Evolutionary conservation across 2,113 vertebrate genomes (phyloP).

Genomic region (Archilochus colubris): DNA sequence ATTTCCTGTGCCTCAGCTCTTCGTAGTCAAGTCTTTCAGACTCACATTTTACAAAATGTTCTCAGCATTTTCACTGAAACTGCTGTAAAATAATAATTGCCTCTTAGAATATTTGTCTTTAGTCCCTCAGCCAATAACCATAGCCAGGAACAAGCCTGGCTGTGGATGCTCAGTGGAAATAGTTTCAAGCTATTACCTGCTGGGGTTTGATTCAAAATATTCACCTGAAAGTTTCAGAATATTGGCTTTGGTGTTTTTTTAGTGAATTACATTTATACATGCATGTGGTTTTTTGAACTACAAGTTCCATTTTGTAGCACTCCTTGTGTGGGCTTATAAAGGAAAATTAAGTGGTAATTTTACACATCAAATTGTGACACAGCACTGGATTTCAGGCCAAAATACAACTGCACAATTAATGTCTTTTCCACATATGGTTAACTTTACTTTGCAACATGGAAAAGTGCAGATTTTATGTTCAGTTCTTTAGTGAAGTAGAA

Average conservation of each 20-base stretch:
- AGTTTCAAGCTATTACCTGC: not conserved
- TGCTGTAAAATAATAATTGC: not conserved
- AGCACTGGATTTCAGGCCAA: not conserved
- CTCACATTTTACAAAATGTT: not conserved
- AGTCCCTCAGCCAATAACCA: not conserved
- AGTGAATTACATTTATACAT: not conserved
- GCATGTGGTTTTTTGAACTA: not conserved
- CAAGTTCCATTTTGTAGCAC: not conserved
- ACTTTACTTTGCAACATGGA: not conserved
- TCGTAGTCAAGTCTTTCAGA: not conserved
- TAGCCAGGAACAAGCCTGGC: not conserved
- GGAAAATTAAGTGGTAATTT: not conserved
- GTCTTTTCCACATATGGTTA: not conserved
- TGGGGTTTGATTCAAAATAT: not conserved
- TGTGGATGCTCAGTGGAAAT: not conserved
- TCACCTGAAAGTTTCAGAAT: not conserved
- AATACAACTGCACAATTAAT: not conserved
- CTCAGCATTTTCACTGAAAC: not conserved
- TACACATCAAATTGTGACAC: not conserved
- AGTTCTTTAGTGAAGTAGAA: not conserved
- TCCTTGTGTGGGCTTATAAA: not conserved
- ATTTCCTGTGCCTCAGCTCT: not conserved
- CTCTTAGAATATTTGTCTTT: not conserved
- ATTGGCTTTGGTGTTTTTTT: not conserved
- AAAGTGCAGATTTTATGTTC: not conserved